A percentile compares a stretch with the other conserved stretches of the same genome.
Evolutionary conservation across 1,140 invertebrate species (phyloP).

Genomic region (Manduca sexta): DNA sequence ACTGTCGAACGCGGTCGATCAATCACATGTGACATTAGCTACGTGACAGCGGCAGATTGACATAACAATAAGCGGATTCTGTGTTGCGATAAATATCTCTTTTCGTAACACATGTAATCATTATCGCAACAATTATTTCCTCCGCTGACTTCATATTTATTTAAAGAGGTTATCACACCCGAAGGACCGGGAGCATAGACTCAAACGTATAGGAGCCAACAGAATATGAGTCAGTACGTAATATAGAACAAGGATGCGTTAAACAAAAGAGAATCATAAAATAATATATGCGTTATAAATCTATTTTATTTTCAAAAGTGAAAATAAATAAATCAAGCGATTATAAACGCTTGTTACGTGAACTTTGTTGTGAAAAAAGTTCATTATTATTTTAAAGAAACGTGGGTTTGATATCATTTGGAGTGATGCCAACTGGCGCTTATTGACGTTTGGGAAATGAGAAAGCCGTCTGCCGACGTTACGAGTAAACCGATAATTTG

Average conservation of each 20-base stretch:
- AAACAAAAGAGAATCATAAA: neutral
- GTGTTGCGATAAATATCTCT: too few relatives aligned
- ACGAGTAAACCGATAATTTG: too few relatives aligned
- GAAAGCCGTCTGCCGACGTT: constrained; percentile 2
- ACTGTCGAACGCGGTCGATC: neutral
- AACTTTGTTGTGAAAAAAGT: constrained; percentile 13
- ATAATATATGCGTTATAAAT: neutral
- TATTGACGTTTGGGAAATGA: constrained; percentile 10
- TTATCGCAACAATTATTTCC: too few relatives aligned
- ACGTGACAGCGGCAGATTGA: too few relatives aligned
- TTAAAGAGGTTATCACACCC: too few relatives aligned
- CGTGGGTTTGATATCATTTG: constrained; percentile 8
- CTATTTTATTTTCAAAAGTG: constrained; percentile 1
- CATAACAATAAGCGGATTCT: too few relatives aligned
- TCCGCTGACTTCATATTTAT: too few relatives aligned
- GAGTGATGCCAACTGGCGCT: constrained; percentile 13
- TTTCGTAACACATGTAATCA: too few relatives aligned
- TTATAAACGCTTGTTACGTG: constrained; percentile 9
- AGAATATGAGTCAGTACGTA: neutral
- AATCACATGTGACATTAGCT: neutral
- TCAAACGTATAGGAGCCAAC: too few relatives aligned
- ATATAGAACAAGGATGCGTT: neutral
- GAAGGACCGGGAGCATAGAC: too few relatives aligned
- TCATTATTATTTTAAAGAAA: constrained; percentile 13
- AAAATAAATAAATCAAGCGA: constrained; percentile 5